phyloP scores from a whole-genome alignment of 2,888 invertebrate genomes.

The Diarsia mendica region DNA sequence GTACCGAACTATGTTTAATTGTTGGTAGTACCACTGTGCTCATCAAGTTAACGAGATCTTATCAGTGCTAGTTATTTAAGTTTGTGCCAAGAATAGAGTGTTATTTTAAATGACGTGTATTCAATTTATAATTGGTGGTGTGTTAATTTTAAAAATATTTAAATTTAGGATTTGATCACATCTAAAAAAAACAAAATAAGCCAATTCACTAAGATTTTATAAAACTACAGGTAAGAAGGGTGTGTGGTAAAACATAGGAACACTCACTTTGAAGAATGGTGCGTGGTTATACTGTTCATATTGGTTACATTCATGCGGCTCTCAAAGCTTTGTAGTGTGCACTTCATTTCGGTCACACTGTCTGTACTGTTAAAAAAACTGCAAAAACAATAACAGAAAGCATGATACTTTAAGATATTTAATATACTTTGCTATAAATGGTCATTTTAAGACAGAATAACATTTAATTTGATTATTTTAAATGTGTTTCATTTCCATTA shows the following conservation, averaged over 20 bases:
- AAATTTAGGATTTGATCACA: slow-evolving; percentile 34
- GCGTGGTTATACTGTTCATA: slow-evolving; percentile 86
- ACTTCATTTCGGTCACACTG: slow-evolving; percentile 87
- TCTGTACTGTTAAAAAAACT: slow-evolving; percentile 90
- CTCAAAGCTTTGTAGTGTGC: slow-evolving; percentile 88
- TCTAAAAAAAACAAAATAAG: slow-evolving; percentile 37
- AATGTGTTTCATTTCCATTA: slow-evolving; percentile 28
- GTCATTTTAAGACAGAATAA: slow-evolving; percentile 11
- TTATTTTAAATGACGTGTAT: slow-evolving; percentile 24
- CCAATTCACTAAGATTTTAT: slow-evolving; percentile 25
- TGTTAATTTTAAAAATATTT: slow-evolving; percentile 25
- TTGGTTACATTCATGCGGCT: slow-evolving; percentile 88
- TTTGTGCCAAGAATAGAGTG: slow-evolving; percentile 24
- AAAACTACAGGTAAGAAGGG: slow-evolving; percentile 37
- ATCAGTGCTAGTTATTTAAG: slow-evolving; percentile 47
- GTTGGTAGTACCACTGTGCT: slow-evolving; percentile 34
- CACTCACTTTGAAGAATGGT: slow-evolving; percentile 88
- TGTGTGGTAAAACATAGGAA: slow-evolving; percentile 52
- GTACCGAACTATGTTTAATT: slow-evolving; percentile 49
- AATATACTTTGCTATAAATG: slow-evolving; percentile 58
- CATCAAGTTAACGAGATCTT: slow-evolving; percentile 37
- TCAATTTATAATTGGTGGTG: slow-evolving; percentile 17
- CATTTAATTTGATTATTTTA: slow-evolving; percentile 30
- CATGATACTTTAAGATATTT: slow-evolving; percentile 72
- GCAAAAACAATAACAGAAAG: slow-evolving; percentile 88